A percentile compares a stretch with the other conserved stretches of the same genome.
These are phyloP conservation scores for Boulengeromyrus knoepffleri DNA, from an alignment of 2,113 vertebrate genomes.

Conservation along the genomic window DNA sequence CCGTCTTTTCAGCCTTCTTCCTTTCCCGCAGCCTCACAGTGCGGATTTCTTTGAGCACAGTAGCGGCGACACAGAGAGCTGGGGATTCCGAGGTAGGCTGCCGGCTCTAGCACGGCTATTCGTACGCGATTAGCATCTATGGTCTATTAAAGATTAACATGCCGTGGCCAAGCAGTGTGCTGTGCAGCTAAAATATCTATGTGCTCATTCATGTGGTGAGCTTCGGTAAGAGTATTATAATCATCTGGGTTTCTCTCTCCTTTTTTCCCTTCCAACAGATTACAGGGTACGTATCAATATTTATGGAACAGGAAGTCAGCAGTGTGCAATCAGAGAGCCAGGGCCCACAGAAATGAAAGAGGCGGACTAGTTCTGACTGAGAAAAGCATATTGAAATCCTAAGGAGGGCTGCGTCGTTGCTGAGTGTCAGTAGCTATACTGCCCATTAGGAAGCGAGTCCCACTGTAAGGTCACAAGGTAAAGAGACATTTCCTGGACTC, in stretches of 20 bases:
- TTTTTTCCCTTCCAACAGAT: constrained; percentile 62
- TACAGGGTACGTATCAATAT: constrained; percentile 79
- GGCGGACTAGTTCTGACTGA: background rate
- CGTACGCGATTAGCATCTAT: background rate
- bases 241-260: constrained; percentile 21
- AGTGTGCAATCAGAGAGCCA: no score
- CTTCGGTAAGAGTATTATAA: background rate
- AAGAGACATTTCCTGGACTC: constrained; percentile 8
- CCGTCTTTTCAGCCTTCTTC: background rate
- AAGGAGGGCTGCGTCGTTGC: background rate
- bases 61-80: constrained; percentile 85
- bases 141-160: background rate
- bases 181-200: background rate
- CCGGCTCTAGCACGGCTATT: background rate
- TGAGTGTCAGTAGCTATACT: background rate
- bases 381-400: background rate
- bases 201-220: background rate
- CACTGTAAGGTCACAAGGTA: background rate
- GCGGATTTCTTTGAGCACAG: constrained; percentile 86
- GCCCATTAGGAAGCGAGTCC: background rate
- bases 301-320: background rate
- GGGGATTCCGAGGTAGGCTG: constrained; percentile 87
- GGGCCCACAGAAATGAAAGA: background rate
- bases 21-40: constrained; percentile 52
- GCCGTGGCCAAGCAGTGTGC: background rate